Evolutionary conservation across 2,113 vertebrate genomes (phyloP), one percentile per base, ranked within the genome.

Genomic region (Rhinoptilus africanus): DNA sequence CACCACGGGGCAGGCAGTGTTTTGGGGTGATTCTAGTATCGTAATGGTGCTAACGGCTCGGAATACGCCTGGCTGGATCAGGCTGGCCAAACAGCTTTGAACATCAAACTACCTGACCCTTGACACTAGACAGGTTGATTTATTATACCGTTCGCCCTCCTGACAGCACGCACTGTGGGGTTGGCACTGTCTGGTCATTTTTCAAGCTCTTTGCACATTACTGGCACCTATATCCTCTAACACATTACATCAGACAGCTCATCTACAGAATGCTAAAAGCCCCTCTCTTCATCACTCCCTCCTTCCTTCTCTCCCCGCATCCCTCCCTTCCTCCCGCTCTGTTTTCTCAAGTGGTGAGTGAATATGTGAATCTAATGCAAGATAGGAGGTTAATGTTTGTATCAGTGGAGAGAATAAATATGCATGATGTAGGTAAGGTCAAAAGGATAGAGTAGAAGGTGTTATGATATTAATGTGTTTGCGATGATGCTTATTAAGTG

Each of bases 111-210:
- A 37, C 60, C 63, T 92, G 97, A 98, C 97, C 97, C 94, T 80
- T 97, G 96, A 95, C 94, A 83, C 10, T n/a, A 94, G 96, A 78
- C 92, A 97, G 96, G 96, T 95, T 97, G 98, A 98, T 97, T 96
- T 98, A 98, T 98, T 92, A 95, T 81, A 96, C 97, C 85, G 90
- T 97, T 63, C 81, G 92, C 15, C 8, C 75, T 60, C 94, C 90
- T 96, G 96, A 97, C 95, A 98, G 88, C 72, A 45, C 14, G 45
- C 85, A 71, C 51, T 27, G 50, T 57, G 76, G 92, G 93, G 83
- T 76, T 54, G 79, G 96, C 90, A 94, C 83, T 91, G 89, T 94
- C 94, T 96, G 97, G 88, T 95, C 96, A 92, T 98, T 98, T 98
- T 96, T 98, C 98, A 98, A 97, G 97, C 89, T 97, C 97, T 96